phyloP scores from a whole-genome alignment of 1,140 invertebrate genomes.

The Cyclina sinensis region DNA sequence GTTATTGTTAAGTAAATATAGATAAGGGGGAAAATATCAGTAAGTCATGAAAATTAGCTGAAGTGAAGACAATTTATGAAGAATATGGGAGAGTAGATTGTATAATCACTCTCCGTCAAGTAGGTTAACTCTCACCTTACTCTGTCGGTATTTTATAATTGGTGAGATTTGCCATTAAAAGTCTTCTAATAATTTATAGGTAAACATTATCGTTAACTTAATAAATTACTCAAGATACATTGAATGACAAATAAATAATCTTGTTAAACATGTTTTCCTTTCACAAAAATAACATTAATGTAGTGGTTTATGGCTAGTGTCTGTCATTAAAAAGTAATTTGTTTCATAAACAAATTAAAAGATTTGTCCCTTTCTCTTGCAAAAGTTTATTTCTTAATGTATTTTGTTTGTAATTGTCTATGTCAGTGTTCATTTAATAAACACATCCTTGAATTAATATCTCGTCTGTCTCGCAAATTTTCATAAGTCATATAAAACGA shows the following conservation, averaged over 20 bases:
- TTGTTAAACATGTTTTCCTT: not conserved
- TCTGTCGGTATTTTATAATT: not conserved
- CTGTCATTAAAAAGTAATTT: not conserved
- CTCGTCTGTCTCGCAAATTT: not conserved
- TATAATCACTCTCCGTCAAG: not conserved
- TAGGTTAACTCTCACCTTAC: not conserved
- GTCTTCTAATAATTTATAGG: not conserved
- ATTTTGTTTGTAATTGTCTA: not conserved
- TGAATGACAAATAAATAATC: not conserved
- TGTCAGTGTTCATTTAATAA: not conserved
- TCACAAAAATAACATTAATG: conserved; percentile 3
- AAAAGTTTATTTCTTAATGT: not conserved
- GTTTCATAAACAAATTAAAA: not conserved
- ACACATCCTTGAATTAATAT: not conserved
- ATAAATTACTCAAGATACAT: not conserved
- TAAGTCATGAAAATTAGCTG: not conserved
- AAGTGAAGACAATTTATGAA: not conserved
- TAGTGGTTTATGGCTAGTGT: not conserved
- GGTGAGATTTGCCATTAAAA: not conserved
- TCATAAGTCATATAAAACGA: too few species aligned
- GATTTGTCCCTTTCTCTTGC: not conserved
- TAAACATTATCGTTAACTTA: not conserved
- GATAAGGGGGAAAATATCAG: not conserved
- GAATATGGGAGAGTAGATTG: not conserved
- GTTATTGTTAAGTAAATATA: not conserved